A percentile compares a stretch with the other conserved stretches of the same genome.
These are phyloP conservation scores for Leptosomus discolor DNA, from an alignment of 2,113 vertebrate genomes.

Conservation along the genomic window DNA sequence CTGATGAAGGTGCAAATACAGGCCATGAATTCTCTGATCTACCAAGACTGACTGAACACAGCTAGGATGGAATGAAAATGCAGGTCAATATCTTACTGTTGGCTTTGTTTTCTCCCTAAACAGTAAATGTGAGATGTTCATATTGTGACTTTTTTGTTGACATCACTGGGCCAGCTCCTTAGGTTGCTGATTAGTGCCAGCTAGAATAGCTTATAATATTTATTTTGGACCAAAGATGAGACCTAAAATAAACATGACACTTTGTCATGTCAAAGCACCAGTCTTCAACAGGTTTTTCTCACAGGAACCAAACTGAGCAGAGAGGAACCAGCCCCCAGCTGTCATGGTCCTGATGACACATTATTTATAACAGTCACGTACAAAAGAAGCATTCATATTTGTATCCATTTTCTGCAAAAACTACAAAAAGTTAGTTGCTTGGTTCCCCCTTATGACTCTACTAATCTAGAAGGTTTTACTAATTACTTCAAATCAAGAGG, in stretches of 20 bases:
- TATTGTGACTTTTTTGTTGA: not conserved
- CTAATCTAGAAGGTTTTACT: not conserved
- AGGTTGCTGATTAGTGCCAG: not conserved
- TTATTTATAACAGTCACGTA: not conserved
- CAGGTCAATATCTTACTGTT: not conserved
- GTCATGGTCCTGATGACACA: fast-evolving
- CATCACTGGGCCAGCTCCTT: not conserved
- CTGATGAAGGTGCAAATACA: not conserved
- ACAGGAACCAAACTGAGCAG: not conserved
- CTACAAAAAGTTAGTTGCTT: not conserved
- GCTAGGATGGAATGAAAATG: not conserved
- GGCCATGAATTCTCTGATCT: not conserved
- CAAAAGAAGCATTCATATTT: not conserved
- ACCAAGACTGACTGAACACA: not conserved
- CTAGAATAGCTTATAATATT: not conserved
- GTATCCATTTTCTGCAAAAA: not conserved
- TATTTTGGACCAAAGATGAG: not conserved
- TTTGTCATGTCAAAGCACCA: not conserved
- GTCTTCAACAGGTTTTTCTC: not conserved
- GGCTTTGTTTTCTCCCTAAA: not conserved
- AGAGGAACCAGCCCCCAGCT: not conserved
- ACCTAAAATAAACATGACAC: not conserved
- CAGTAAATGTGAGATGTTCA: not conserved
- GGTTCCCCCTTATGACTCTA: not conserved
- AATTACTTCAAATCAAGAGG: not conserved